These are phyloP conservation scores for Tragulus kanchil DNA, from an alignment of 2,113 vertebrate genomes.

Conservation along the genomic window DNA sequence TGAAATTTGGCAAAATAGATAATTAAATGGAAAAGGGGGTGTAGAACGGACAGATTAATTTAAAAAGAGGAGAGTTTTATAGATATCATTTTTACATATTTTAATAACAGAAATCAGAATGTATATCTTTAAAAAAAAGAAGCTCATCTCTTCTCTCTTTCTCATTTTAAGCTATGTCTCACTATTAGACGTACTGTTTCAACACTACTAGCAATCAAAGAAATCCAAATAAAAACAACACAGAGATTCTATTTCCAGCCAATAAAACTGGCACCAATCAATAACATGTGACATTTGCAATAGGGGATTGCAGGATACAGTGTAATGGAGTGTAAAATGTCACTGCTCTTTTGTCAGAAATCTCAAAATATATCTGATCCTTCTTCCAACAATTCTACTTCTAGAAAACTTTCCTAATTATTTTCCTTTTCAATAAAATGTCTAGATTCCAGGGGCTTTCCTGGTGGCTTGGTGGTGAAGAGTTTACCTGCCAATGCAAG, in stretches of 20 bases:
- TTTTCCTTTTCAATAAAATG: slow-evolving; percentile 20
- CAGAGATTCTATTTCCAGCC: slow-evolving; percentile 2
- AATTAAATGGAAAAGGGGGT: not conserved
- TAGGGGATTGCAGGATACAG: not conserved
- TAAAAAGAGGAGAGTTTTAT: not conserved
- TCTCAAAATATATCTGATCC: slow-evolving; percentile 49
- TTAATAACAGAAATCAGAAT: slow-evolving; percentile 12
- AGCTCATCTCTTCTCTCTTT: not conserved
- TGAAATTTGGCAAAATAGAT: not conserved
- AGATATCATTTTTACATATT: not conserved
- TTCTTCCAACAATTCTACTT: slow-evolving; percentile 45
- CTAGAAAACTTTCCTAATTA: slow-evolving; percentile 42
- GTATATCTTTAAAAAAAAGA: not conserved
- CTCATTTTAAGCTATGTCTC: not conserved
- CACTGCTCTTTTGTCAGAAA: slow-evolving; percentile 52
- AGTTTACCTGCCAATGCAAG: not conserved
- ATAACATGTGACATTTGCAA: not conserved
- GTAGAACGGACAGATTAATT: not conserved
- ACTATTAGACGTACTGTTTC: not conserved
- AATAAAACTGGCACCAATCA: slow-evolving; percentile 44
- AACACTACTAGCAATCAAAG: slow-evolving; percentile 28
- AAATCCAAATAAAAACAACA: slow-evolving; percentile 25
- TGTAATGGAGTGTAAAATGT: slow-evolving; percentile 21
- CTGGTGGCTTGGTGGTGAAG: not conserved
- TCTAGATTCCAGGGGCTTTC: not conserved